Base-by-base conservation (phyloP, 2,888 invertebrate species). In the Graphium colonna region DNA sequence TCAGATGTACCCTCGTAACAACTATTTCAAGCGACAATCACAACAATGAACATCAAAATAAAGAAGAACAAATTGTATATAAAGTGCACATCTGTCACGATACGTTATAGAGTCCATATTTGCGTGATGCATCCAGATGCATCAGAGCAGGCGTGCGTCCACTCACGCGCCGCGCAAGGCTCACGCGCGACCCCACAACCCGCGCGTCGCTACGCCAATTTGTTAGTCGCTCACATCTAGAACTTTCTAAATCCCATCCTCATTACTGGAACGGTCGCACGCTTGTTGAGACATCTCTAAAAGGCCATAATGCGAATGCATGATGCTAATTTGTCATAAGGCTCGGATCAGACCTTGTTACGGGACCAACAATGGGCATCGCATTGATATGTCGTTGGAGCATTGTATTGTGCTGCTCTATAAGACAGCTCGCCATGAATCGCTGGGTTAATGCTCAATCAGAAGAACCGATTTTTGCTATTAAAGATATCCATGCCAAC, bases 121-220 rank as follows among this genome's bases (percentile, higher is more conserved):
- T 18, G 40, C 45, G 49, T 49, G 33, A 41, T 49, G 13, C 21
- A 43, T 54, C 45, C n/a, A 2, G 54, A 45, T 45, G 15, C 33
- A 54, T 54, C 50, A 39, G 55, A 50, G 18, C 51, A 16, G 36
- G 56, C 58, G 76, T 72, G 75, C 71, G 73, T 68, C 71, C 71
- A 75, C 74, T 77, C 75, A 73, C 63, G 68, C 56, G 54, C 54
- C 50, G 54, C 54, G 58, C 54, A 38, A 48, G 52, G 56, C 65
- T 71, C 79, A 75, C 74, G 76, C 70, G 64, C 50, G 54, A 75
- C 75, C 73, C 74, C 73, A 67, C 64, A 59, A 73, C 69, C 71
- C 74, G 71, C 67, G 68, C 67, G 72, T 71, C 71, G 70, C 57
- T 65, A 67, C 64, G 63, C 69, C 75, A 76, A 79, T 79, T 77